phyloP scores from a whole-genome alignment of 2,113 vertebrate genomes.

The Pavo muticus region DNA sequence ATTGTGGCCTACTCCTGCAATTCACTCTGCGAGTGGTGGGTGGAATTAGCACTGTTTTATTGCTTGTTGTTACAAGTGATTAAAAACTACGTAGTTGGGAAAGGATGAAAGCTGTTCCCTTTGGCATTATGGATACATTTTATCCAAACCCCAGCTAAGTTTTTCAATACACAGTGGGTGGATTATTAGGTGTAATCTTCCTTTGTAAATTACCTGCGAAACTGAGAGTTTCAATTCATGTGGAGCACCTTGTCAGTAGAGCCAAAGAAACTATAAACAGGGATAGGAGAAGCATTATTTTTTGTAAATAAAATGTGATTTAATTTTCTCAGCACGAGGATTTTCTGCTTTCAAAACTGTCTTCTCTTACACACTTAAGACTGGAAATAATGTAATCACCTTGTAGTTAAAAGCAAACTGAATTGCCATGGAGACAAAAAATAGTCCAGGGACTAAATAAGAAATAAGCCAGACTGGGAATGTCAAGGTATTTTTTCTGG shows the following conservation, averaged over 20 bases:
- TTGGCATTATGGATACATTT: not conserved
- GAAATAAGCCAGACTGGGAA: not conserved
- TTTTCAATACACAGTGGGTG: not conserved
- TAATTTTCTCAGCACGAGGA: not conserved
- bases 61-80: not conserved
- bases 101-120: not conserved
- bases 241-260: not conserved
- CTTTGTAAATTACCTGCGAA: not conserved
- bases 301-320: not conserved
- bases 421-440: not conserved
- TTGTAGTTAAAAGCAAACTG: constrained; percentile 16
- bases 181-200: not conserved
- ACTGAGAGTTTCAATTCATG: not conserved
- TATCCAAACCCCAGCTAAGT: not conserved
- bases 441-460: not conserved
- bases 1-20: not conserved
- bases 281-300: not conserved
- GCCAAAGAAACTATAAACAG: not conserved
- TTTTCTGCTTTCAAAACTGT: not conserved
- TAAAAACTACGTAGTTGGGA: not conserved
- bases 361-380: not conserved
- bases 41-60: not conserved
- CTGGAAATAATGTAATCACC: not conserved
- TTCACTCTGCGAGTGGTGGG: not conserved
- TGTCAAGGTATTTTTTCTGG: not conserved